Base-by-base conservation (phyloP, 2,113 vertebrate genomes). In the Misgurnus anguillicaudatus region DNA sequence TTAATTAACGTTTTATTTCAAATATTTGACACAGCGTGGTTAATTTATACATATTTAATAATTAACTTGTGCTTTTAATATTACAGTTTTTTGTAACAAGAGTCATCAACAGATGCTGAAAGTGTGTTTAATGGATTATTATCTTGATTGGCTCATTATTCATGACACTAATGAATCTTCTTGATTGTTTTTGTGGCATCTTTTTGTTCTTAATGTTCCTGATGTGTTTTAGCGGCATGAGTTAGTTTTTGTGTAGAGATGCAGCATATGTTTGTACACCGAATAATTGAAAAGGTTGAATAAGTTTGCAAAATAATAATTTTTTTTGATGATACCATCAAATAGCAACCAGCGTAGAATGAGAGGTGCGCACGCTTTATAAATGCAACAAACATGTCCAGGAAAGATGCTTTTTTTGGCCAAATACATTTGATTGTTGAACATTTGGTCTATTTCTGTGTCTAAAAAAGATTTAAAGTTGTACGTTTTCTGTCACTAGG, bases 71-170 rank as follows among this genome's bases (percentile, higher is more conserved):
- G 36, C 61, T 73, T 38, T 65, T 62, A 84, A 89, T 57, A 2
- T 84, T 85, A 84, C 79, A 76, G 86, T 82, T 85, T 55, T 82
- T 88, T 82, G 70, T 79, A 69, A 63, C 71, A 79, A 4, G 77
- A 83, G 61, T 71, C 70, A 70, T 76, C 57, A 78, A 78, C 84
- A 80, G 81, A 84, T 84, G 79, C 80, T 83, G 9, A 83, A 76
- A 21, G 66, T 66, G 45, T 71, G 78, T 77, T 70, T 81, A 81
- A 79, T 83, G 81, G 71, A 76, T 81, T 67, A 83, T 85, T 79
- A 81, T 70, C 42, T 58, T 81, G 83, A 85, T 85, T 81, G 72
- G 84, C 79, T 85, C 61, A 85, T 83, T 83, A 83, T 79, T 85
- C 79, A 85, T 81, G 72, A 67, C 55, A 64, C 64, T 80, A 75